Percentiles rank a stretch among this genome's conserved stretches.
phyloP scores from a whole-genome alignment of 2,113 vertebrate species.

The Mystacornis crossleyi region DNA sequence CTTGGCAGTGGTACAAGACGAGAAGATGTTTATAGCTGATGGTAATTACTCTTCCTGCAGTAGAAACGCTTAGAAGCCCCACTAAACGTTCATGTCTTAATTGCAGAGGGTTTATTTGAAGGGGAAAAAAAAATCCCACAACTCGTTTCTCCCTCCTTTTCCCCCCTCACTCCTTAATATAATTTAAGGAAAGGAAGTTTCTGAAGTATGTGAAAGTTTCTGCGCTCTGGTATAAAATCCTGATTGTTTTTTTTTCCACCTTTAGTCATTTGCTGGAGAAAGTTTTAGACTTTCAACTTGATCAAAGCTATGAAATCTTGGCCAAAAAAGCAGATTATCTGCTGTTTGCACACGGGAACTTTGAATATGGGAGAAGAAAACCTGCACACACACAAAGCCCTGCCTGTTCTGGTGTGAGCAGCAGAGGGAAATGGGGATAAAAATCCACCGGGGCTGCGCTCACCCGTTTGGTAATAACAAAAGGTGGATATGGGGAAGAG shows the following conservation, averaged over 20 bases:
- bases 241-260: background rate
- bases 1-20: slow-evolving; percentile 49
- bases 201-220: background rate
- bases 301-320: background rate
- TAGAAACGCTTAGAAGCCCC: slow-evolving; percentile 59
- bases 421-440: background rate
- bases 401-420: background rate
- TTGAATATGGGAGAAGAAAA: background rate
- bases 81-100: slow-evolving; percentile 51
- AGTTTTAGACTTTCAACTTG: background rate
- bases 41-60: slow-evolving; percentile 63
- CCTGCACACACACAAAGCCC: background rate
- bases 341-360: background rate
- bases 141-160: background rate
- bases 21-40: slow-evolving; percentile 56
- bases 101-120: slow-evolving; percentile 56
- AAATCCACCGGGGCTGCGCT: background rate
- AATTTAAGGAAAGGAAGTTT: background rate
- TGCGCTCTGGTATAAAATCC: background rate
- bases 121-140: background rate
- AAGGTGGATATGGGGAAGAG: background rate
- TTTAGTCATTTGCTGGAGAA: background rate
- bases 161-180: background rate
- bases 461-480: background rate
- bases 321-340: background rate